phyloP scores from a whole-genome alignment of 2,888 invertebrate genomes.

The Eupeodes latifasciatus region DNA sequence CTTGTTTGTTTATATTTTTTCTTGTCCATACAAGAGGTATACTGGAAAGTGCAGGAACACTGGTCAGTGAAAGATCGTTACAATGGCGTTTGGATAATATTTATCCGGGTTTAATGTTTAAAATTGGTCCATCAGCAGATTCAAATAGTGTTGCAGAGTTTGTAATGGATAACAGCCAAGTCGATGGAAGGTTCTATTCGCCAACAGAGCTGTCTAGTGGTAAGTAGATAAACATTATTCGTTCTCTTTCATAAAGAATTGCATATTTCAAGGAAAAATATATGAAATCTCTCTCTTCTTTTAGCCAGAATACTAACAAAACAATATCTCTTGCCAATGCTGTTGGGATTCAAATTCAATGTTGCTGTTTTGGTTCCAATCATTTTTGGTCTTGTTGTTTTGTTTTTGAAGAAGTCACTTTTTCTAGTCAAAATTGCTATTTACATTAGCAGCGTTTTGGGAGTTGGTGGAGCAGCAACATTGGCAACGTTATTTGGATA shows the following conservation, averaged over 20 bases:
- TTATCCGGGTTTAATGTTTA: constrained; percentile 91
- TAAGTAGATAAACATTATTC: constrained; percentile 67
- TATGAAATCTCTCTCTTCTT: constrained; percentile 80
- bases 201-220: constrained; percentile 82
- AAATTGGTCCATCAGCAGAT: constrained; percentile 89
- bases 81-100: constrained; percentile 90
- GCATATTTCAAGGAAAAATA: constrained; percentile 61
- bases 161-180: constrained; percentile 86
- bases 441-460: constrained; percentile 88
- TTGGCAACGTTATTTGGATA: constrained; percentile 76
- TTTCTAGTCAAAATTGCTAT: constrained; percentile 90
- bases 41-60: constrained; percentile 88
- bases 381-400: constrained; percentile 88
- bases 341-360: constrained; percentile 92
- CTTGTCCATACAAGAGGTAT: constrained; percentile 85
- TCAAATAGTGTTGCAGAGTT: constrained; percentile 91
- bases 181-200: constrained; percentile 84
- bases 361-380: constrained; percentile 90
- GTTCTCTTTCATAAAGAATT: background rate
- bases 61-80: constrained; percentile 89
- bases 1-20: constrained; percentile 45
- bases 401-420: constrained; percentile 91
- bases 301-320: constrained; percentile 89
- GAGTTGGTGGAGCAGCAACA: constrained; percentile 84
- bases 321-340: constrained; percentile 90